phyloP scores from a whole-genome alignment of 1,140 invertebrate genomes.

The Drosophila miranda region DNA sequence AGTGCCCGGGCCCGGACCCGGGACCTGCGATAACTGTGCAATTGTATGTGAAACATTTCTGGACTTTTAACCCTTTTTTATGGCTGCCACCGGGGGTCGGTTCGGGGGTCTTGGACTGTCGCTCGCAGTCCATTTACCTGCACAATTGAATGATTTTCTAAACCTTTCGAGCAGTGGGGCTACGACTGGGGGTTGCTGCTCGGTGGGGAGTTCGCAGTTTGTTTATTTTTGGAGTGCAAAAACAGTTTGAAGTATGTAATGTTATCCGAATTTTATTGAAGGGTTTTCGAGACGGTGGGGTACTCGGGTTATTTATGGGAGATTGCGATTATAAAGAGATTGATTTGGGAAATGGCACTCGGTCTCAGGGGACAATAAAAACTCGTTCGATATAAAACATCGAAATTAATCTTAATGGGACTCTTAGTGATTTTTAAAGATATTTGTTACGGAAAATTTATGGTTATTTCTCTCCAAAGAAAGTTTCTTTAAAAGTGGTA shows the following conservation, averaged over 20 bases:
- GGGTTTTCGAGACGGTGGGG: no score
- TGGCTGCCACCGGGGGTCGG: constrained; percentile 28
- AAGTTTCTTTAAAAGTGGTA: no score
- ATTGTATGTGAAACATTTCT: constrained; percentile 73
- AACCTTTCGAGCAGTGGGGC: constrained; percentile 32
- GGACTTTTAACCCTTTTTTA: constrained; percentile 38
- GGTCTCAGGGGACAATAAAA: no score
- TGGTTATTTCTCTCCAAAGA: no score
- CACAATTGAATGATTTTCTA: constrained; percentile 81
- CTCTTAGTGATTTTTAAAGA: no score
- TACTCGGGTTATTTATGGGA: constrained; percentile 5
- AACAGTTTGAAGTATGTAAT: background rate
- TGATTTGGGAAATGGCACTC: no score
- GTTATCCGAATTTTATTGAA: constrained; percentile 6
- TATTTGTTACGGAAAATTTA: no score
- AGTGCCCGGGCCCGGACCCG: background rate
- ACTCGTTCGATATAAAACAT: no score
- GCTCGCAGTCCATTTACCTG: constrained; percentile 82
- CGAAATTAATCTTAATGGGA: no score
- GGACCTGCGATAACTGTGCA: constrained; percentile 42
- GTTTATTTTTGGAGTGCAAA: no score
- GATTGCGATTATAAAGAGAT: background rate
- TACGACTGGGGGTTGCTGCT: constrained; percentile 19
- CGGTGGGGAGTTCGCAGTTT: no score
- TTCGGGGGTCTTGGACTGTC: constrained; percentile 58